Percentiles rank a stretch among this genome's conserved stretches.
These are phyloP conservation scores for Cirrhinus molitorella DNA, from an alignment of 2,797 vertebrate species.

Conservation along the genomic window DNA sequence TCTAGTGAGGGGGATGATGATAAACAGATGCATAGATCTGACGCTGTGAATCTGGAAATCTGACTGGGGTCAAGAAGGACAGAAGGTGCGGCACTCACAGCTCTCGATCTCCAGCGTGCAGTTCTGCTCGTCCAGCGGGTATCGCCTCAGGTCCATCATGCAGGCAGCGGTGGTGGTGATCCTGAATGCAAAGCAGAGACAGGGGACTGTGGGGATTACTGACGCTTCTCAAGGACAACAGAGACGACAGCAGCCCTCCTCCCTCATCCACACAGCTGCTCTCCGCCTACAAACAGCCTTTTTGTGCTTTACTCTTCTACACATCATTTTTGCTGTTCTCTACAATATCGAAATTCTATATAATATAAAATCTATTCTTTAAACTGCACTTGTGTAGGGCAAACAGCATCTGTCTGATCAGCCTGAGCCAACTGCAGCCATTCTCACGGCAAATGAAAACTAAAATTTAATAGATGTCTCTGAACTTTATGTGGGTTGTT, in stretches of 20 bases:
- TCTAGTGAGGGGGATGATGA: not conserved
- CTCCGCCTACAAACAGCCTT: no score
- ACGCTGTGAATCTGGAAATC: conserved; percentile 50
- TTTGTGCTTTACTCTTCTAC: no score
- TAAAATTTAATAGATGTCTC: conserved; percentile 52
- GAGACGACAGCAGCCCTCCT: conserved; percentile 41
- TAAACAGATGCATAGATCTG: not conserved
- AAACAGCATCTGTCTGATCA: not conserved
- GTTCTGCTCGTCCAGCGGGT: conserved; percentile 95
- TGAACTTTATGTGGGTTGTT: conserved; percentile 57
- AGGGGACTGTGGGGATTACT: conserved; percentile 50
- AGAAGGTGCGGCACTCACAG: conserved; percentile 85
- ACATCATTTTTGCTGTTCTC: no score
- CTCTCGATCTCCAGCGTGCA: conserved; percentile 98
- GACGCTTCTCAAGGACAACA: conserved; percentile 58
- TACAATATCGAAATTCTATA: not conserved
- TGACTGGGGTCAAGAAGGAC: conserved; percentile 44
- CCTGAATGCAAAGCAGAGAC: conserved; percentile 72
- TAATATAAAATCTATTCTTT: not conserved
- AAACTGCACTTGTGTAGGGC: not conserved
- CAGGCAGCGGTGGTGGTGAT: conserved; percentile 98
- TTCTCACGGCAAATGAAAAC: conserved; percentile 37
- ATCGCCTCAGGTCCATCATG: conserved; percentile 97
- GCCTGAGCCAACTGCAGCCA: not conserved
- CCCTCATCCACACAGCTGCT: not conserved